Percentiles rank a stretch among this genome's conserved stretches.
These are phyloP conservation scores for Heliornis fulica DNA, from an alignment of 2,113 vertebrate species.

Conservation along the genomic window DNA sequence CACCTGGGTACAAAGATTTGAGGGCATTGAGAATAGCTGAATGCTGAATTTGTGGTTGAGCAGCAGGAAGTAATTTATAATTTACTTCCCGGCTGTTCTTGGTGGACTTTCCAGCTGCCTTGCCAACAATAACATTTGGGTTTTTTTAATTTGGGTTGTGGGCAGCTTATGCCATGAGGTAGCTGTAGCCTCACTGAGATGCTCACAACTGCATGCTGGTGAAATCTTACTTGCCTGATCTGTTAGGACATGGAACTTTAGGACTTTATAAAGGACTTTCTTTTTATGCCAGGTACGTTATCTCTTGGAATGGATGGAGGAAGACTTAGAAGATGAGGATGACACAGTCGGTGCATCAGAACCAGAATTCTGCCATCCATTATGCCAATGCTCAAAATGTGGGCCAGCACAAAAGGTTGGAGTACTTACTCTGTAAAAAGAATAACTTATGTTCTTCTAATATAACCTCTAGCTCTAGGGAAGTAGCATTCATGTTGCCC, in stretches of 20 bases:
- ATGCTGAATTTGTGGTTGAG: not conserved
- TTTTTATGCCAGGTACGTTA: conserved; percentile 85
- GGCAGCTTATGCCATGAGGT: not conserved
- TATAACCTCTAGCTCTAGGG: not conserved
- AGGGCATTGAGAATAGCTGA: not conserved
- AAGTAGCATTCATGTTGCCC: not conserved
- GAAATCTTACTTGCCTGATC: not conserved
- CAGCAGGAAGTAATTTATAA: not conserved
- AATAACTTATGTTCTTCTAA: not conserved
- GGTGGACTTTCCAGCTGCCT: not conserved
- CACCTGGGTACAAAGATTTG: not conserved
- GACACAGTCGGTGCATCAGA: conserved; percentile 33
- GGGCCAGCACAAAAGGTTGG: conserved; percentile 90
- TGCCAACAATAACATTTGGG: not conserved
- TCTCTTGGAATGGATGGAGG: conserved; percentile 91
- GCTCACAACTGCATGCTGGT: not conserved
- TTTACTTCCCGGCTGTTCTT: not conserved
- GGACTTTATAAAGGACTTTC: not conserved
- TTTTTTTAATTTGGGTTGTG: not conserved
- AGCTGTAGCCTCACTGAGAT: not conserved
- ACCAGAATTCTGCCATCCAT: conserved; percentile 86
- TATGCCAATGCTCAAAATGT: conserved; percentile 91
- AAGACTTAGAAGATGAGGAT: conserved; percentile 81
- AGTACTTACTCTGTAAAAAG: not conserved
- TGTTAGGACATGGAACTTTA: not conserved